Evolutionary conservation across 1,140 invertebrate species (phyloP), one percentile per base, ranked within the genome.

Genomic region (Melanaphis sacchari): DNA sequence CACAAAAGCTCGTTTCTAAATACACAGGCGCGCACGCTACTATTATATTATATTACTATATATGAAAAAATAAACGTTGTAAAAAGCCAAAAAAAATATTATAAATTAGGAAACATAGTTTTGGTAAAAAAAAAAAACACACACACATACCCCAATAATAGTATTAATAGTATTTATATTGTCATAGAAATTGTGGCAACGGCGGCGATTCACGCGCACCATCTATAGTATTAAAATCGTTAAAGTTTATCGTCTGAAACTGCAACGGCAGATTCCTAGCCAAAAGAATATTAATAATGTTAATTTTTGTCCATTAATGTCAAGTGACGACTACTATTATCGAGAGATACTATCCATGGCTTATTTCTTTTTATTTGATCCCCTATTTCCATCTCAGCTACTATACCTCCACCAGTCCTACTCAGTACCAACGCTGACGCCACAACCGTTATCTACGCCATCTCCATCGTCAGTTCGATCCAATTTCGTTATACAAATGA

Each of bases 211-310:
- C 24, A 6, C 31, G 87, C 6, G 0, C 9, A 26, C 26, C 15
- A 26, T 43, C 11, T 22, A 38, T 8, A n/a, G 91, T 91, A 22
- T 88, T 38, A 84, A 84, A 92, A 92, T 21, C 91, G 76, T 92
- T 84, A 92, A 92, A 92, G 84, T 92, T 92, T 84, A 92, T 92
- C 76, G 46, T 92, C 91, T 40, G 90, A 92, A 92, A 92, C 91
- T 40, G 66, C 24, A 40, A 52, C 81, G 15, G 41, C 66, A 41
- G 38, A 43, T 31, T 18, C 81, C 43, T n/a, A 11, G 41, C 36
- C 36, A 36, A 52, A 84, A 38, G 59, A 76, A 76, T 76, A 76
- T 76, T 52, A 84, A 92, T 52, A 84, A 92, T 84, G 91, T 82
- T 92, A 82, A 92, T 92, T 92, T 84, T 54, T 22, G 18, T 82